A percentile compares a stretch with the other conserved stretches of the same genome.
Evolutionary conservation across 2,797 vertebrate genomes (phyloP).

Genomic region (Calcarius lapponicus): DNA sequence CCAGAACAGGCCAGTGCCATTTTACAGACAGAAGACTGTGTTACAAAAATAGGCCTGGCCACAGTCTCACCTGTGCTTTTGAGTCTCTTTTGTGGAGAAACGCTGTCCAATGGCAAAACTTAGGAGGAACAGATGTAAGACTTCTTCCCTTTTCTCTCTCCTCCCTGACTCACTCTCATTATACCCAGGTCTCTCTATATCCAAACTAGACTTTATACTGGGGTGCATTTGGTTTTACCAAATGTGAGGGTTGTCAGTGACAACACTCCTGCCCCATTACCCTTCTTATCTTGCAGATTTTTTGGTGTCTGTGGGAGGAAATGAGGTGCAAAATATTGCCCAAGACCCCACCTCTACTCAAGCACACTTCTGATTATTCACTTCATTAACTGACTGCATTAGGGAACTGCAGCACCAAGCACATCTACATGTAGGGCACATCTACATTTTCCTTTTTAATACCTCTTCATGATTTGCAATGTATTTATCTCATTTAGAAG

Average conservation of each 20-base stretch:
- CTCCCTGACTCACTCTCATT: not conserved
- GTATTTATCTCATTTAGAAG: constrained; percentile 31
- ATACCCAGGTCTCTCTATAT: not conserved
- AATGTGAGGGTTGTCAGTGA: not conserved
- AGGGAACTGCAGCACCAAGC: not conserved
- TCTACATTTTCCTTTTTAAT: constrained; percentile 15
- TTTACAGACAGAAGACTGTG: not conserved
- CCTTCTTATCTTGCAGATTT: not conserved
- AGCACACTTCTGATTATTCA: constrained; percentile 1
- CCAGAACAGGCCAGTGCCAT: not conserved
- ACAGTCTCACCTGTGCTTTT: not conserved
- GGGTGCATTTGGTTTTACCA: not conserved
- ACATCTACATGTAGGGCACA: not conserved
- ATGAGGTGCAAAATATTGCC: not conserved
- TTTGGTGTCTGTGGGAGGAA: not conserved
- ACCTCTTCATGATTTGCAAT: constrained; percentile 31
- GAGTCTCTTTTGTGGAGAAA: not conserved
- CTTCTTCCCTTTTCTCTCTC: not conserved
- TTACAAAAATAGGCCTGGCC: not conserved
- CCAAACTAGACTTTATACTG: not conserved
- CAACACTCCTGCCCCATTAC: not conserved
- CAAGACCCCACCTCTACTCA: not conserved
- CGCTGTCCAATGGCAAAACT: not conserved
- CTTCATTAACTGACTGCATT: constrained; percentile 24
- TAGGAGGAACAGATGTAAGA: not conserved